Evolutionary conservation across 2,797 vertebrate genomes (phyloP), one percentile per base, ranked within the genome.

Genomic region (Discoglossus pictus): DNA sequence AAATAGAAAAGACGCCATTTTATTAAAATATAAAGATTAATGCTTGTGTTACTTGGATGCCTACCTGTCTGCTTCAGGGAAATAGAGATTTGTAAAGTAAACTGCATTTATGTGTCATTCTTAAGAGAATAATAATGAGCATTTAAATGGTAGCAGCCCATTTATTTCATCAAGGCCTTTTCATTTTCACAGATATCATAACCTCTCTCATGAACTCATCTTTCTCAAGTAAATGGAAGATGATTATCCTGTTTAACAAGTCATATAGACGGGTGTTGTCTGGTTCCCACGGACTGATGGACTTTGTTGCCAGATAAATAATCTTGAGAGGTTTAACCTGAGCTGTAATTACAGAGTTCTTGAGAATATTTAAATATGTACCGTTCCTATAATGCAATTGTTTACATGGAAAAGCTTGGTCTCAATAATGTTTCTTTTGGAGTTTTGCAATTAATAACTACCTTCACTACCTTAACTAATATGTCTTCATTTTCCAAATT

Each of bases 281-380:
- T 55, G 25, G 51, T 69, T 69, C 67, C 51, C 67, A 69, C 34
- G 58, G 48, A 62, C 50, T 46, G 16, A 61, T 42, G 51, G 40
- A 62, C 51, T 48, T 54, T 38, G 36, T 54, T 69, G 67, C 59
- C 66, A 68, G 54, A 20, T 24, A 36, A 61, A 62, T 55, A 70
- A 55, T 70, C 67, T 48, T 25, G 54, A 53, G 23, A 12, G 27
- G 59, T 62, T 54, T 58, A 61, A 48, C 34, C 51, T 48, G 11
- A 62, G 34, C 51, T 53, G 25, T 62, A 70, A 70, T 70, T 70
- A 62, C 16, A 62, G 51, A 61, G 42, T 21, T 48, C 40, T 56
- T 53, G 20, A 42, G 59, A 46, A 54, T 61, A 69, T 61, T 69
- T 54, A 69, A 44, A 38, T 69, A 47, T 53, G 20, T 61, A 35